Percentiles rank a stretch among this genome's conserved stretches.
phyloP scores from a whole-genome alignment of 2,888 invertebrate genomes.

The Mythimna lalbum region DNA sequence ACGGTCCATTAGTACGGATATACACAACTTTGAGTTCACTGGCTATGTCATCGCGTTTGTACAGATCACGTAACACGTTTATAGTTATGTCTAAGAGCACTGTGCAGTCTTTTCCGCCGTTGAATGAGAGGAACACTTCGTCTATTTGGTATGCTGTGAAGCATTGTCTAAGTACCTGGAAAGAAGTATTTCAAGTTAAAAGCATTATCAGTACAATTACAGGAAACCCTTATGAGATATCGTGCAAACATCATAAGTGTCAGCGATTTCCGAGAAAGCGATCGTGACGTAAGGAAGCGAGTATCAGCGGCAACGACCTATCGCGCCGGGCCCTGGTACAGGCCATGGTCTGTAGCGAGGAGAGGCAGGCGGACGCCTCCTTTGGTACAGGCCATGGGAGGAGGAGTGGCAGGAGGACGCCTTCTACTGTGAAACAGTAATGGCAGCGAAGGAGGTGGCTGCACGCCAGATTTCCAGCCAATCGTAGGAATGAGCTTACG shows the following conservation, averaged over 20 bases:
- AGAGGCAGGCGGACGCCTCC: no score
- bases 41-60: slow-evolving; percentile 76
- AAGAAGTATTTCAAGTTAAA: slow-evolving; percentile 16
- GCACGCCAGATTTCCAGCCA: no score
- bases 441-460: no score
- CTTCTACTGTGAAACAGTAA: no score
- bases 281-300: neutral
- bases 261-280: slow-evolving; percentile 5
- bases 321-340: no score
- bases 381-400: no score
- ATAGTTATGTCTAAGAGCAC: slow-evolving; percentile 92
- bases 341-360: no score
- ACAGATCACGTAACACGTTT: slow-evolving; percentile 75
- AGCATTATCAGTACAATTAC: neutral
- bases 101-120: slow-evolving; percentile 99
- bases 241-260: neutral
- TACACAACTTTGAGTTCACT: slow-evolving; percentile 93
- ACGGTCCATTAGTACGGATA: slow-evolving; percentile 95
- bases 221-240: slow-evolving; percentile 10
- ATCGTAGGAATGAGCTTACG: no score
- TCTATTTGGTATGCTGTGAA: slow-evolving; percentile 92
- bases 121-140: slow-evolving; percentile 97
- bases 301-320: no score
- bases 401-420: no score
- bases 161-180: slow-evolving; percentile 91